Base-by-base conservation (phyloP, 1,140 invertebrate species). In the Trachelipus rathkii region DNA sequence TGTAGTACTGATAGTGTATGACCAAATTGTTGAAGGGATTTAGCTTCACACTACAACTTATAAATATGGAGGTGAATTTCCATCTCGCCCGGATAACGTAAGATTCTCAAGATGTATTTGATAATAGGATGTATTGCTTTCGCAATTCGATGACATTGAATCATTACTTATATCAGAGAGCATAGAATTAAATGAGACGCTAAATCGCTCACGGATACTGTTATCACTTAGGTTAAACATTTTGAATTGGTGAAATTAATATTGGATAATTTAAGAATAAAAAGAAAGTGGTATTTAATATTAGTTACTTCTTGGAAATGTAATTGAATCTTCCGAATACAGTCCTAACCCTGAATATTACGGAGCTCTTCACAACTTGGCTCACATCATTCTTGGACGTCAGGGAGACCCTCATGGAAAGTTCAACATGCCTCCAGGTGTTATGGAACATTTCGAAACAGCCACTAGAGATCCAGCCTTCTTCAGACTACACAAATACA, bases 191-290 rank as follows among this genome's bases (percentile, higher is more conserved):
- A n/a, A n/a, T n/a, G 87, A 44, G 87, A 90, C 53, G 89, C 89
- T 77, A n/a, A n/a, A 90, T 92, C 70, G 87, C 89, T 3, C 84
- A 86, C 73, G 90, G 91, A 77, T 88, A 86, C n/a, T n/a, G n/a
- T n/a, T 79, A 86, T 91, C 46, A 77, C 85, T 10, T n/a, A n/a
- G 85, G 86, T n/a, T n/a, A n/a, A n/a, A 43, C 15, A 33, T n/a
- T n/a, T n/a, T 45, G 71, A 81, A n/a, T n/a, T 23, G 79, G 79
- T 53, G 24, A 24, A 69, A 19, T 15, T 44, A 46, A 71, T 77
- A 66, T 24, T 72, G 75, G 19, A 73, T n/a, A n/a, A n/a, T n/a
- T n/a, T n/a, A n/a, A n/a, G n/a, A n/a, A n/a, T n/a, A n/a, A n/a
- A 83, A 6, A 33, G 33, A 33, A 73, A 77, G 81, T 60, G 82